These are phyloP conservation scores for Salpingus planirostris DNA, from an alignment of 2,888 invertebrate genomes.

Conservation along the genomic window DNA sequence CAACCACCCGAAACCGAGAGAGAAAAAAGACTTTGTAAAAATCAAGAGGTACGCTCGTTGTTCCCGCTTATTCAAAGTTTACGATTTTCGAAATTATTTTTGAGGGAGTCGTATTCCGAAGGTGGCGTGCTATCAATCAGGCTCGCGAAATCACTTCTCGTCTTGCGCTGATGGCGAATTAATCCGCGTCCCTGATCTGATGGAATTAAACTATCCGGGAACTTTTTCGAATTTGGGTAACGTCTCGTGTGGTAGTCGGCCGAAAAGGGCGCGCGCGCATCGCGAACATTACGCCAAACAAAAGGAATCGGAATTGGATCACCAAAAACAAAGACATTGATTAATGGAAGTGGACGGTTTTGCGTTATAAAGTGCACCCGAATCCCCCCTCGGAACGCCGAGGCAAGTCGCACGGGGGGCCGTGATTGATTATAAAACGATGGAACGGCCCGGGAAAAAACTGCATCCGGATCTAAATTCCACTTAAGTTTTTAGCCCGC, in stretches of 20 bases:
- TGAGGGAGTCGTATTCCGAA: no score
- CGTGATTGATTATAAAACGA: constrained; percentile 33
- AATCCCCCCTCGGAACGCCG: background rate
- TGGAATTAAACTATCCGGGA: constrained; percentile 16
- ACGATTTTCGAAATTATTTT: no score
- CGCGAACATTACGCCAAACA: constrained; percentile 32
- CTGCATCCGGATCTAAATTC: constrained; percentile 7
- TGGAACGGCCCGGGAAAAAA: constrained; percentile 16
- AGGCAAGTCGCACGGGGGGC: constrained; percentile 20
- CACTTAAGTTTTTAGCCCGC: no score
- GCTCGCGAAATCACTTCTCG: no score
- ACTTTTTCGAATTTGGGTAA: constrained; percentile 28
- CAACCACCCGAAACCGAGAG: no score
- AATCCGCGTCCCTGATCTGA: no score
- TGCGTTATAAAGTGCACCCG: constrained; percentile 32
- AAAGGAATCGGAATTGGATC: constrained; percentile 40
- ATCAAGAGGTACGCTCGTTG: no score
- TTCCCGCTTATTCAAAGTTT: no score
- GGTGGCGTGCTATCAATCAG: no score
- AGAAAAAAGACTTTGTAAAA: no score
- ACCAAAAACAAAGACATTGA: constrained; percentile 40
- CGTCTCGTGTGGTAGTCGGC: no score
- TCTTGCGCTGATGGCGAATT: no score
- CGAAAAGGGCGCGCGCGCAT: constrained; percentile 3
- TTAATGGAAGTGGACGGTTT: constrained; percentile 37